Evolutionary conservation across 2,113 vertebrate species (phyloP), one percentile per base, ranked within the genome.

Genomic region (Esox niger): DNA sequence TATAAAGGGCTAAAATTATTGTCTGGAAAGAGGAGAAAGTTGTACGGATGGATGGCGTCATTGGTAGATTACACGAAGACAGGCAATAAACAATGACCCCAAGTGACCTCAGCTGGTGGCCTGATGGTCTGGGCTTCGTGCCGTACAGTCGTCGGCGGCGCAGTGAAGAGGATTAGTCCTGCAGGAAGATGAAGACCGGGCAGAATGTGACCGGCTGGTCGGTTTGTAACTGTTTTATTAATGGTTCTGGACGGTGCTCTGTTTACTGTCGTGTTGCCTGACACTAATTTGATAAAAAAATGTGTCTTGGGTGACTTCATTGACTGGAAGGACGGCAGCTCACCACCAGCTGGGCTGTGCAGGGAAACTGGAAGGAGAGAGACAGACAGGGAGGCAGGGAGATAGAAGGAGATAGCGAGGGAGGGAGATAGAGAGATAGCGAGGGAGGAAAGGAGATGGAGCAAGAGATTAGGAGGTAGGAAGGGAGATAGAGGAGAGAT

Each of bases 251-350:
- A 66, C 66, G 58, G 31, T 17, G 65, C 68, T 25, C 56, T 38
- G 65, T 74, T 64, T 82, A 75, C 72, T 55, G 52, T 2, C 35
- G 35, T 38, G 35, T 75, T 64, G 64, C 76, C 79, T 73, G 82
- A 82, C 75, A 52, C 77, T 82, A 84, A 88, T 79, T 82, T 73
- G 49, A 87, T 87, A 79, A 68, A 74, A 88, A n/a, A n/a, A 6
- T 81, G 78, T 77, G 76, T 82, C 79, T 81, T 77, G 72, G 79
- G 80, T 33, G 13, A 65, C 71, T 76, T 82, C 79, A 86, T 86
- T 89, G 82, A 85, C 77, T 84, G 71, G 74, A 68, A 61, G 64
- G 52, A 2, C 67, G 43, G 69, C 83, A 69, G 35, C 35, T 3
- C 9, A 11, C 2, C 35, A 38, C 35, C 32, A 2, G 74, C 60